Evolutionary conservation across 2,888 invertebrate species (phyloP).

Genomic region (Megaustenia siamemsis): DNA sequence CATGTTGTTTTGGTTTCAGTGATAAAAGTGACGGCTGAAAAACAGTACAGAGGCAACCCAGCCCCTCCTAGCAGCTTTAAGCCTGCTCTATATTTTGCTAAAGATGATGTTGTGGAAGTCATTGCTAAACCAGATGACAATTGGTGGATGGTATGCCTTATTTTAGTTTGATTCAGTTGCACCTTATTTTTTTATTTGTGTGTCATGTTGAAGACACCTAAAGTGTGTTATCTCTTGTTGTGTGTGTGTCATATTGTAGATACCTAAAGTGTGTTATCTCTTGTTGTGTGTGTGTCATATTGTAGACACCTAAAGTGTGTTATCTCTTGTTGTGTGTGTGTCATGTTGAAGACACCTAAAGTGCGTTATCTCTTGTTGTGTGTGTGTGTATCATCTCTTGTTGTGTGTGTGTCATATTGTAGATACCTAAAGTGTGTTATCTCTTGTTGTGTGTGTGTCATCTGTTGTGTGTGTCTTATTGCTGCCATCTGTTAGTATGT

Average conservation of each 20-base stretch:
- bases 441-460: not conserved
- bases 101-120: conserved; percentile 77
- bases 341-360: not conserved
- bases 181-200: too few relatives aligned
- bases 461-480: not conserved
- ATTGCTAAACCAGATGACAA: conserved; percentile 69
- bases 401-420: not conserved
- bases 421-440: not conserved
- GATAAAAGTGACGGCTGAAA: conserved; percentile 51
- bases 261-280: not conserved
- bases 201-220: not conserved
- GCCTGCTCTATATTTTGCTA: conserved; percentile 66
- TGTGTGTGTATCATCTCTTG: not conserved
- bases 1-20: conserved; percentile 39
- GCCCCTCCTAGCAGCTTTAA: conserved; percentile 65
- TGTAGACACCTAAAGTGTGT: not conserved
- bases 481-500: not conserved
- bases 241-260: not conserved
- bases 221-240: not conserved
- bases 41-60: conserved; percentile 65
- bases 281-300: not conserved
- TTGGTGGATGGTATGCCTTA: conserved; percentile 77
- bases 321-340: not conserved
- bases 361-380: not conserved
- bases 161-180: not conserved